Base-by-base conservation (phyloP, 2,797 vertebrate genomes). In the Phoxinus dragarum region DNA sequence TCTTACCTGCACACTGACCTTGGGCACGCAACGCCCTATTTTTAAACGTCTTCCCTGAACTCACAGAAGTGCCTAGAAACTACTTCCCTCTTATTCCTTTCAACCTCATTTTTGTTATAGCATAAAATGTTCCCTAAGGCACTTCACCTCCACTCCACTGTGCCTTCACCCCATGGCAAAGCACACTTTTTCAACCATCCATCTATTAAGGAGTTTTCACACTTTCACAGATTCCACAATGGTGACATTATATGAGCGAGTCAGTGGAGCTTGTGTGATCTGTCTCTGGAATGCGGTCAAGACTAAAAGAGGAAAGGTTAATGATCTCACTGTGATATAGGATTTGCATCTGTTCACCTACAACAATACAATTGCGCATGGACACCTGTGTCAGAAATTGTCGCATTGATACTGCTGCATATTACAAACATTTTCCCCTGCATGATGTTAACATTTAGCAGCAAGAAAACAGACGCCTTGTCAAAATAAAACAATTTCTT, bases 1-100 rank as follows among this genome's bases (percentile, higher is more conserved):
- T 42, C 68, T 38, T 77, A 54, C 80, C 80, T 59, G 49, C 49
- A 42, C 47, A 56, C 36, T 75, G 49, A 68, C 73, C 82, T 68
- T 77, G 17, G 64, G 61, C 72, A 75, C 34, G 72, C 23, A 7
- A 56, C 14, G 23, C 34, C 49, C 80, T 81, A 72, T 54, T 81
- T 68, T 81, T 68, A 80, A 80, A 66, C 12, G 21, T 36, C 67
- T 81, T 81, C 5, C n/a, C 36, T 59, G 23, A 81, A 81, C 64
- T 81, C 79, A 69, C 44, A 52, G 61, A 47, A 49, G 80, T 72
- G 16, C 36, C 49, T 72, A 42, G 9, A 72, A 71, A 72, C 23
- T 4, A 31, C 27, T 61, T 44, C 5, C 38, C 19, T 27, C 21
- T 42, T 34, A 34, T 82, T 36, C 21, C 40, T 36, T 74, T 64